A percentile compares a stretch with the other conserved stretches of the same genome.
Conservation (phyloP, 2,797 vertebrate genomes). For the Coilia nasus region DNA sequence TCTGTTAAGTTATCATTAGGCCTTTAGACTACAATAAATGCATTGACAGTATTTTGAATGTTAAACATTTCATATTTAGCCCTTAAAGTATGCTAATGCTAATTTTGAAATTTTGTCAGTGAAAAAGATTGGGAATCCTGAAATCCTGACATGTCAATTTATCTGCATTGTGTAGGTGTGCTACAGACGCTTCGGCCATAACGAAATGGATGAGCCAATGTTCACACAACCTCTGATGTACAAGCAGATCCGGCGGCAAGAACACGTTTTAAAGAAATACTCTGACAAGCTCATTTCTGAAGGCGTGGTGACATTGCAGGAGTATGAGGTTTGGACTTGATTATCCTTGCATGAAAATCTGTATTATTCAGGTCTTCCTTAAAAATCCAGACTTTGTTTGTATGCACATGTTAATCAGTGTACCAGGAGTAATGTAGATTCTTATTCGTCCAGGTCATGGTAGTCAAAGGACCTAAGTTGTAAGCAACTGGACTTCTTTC, state of each 20-base stretch:
- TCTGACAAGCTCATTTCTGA: slow-evolving; percentile 84
- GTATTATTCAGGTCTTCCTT: background rate
- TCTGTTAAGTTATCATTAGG: too few relatives aligned
- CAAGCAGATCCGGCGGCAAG: slow-evolving; percentile 88
- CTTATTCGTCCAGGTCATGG: too few relatives aligned
- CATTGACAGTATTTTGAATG: too few relatives aligned
- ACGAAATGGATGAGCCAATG: slow-evolving; percentile 89
- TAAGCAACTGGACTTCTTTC: too few relatives aligned
- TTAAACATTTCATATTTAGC: too few relatives aligned
- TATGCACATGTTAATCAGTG: background rate
- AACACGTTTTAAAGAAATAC: slow-evolving; percentile 88
- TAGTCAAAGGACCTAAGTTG: too few relatives aligned
- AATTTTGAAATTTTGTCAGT: too few relatives aligned
- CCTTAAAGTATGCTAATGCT: too few relatives aligned
- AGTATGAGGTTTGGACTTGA: slow-evolving; percentile 81
- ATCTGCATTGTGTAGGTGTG: slow-evolving; percentile 74
- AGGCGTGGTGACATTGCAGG: slow-evolving; percentile 86
- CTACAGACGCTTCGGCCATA: slow-evolving; percentile 86
- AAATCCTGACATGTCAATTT: background rate
- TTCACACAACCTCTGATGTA: slow-evolving; percentile 89
- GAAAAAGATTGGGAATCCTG: too few relatives aligned
- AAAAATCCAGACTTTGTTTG: background rate
- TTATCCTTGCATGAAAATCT: slow-evolving; percentile 44
- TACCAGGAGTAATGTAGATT: background rate
- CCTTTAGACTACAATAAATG: too few relatives aligned